Base-by-base conservation (phyloP, 2,797 vertebrate genomes). In the Pseudopleuronectes americanus region DNA sequence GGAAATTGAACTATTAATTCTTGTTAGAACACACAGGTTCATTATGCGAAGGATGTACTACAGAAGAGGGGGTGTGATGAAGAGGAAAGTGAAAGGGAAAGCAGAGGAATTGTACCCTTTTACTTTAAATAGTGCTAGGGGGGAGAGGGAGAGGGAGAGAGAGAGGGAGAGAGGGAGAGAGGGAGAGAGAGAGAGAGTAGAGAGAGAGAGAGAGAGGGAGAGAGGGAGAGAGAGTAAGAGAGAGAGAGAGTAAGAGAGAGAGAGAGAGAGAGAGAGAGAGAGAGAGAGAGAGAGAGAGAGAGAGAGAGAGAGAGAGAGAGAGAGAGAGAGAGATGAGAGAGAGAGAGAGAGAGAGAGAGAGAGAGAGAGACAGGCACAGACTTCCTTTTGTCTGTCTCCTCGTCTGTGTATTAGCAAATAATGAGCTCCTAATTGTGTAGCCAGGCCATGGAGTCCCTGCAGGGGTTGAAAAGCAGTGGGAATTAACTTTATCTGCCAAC, bases 381-480 rank as follows among this genome's bases (percentile, higher is more conserved):
- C 79, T 62, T 45, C 63, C 57, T 73, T 88, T 86, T 84, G 80
- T 90, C 87, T 84, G 67, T 86, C 84, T 90, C 80, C 62, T 57
- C 48, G 75, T 83, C 80, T 83, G 47, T 84, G 74, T 80, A 86
- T 89, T 87, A 90, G 81, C 69, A 83, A 84, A 80, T 92, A 91
- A 91, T 92, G 87, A 90, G 86, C 77, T 87, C 80, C 86, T 90
- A 90, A 92, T 92, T 92, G 88, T 81, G 79, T 64, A 87, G 82
- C 85, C 64, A 79, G 89, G 86, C 76, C 88, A 76, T 73, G 58
- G 72, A 88, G 84, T 81, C 81, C 87, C 76, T 84, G 84, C 73
- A 23, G 81, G 77, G 85, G 68, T 76, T 64, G 80, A 71, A 71
- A 86, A 85, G 61, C 68, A 65, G 57, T 28, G 59, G 2, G 33